Evolutionary conservation across 1,140 invertebrate species (phyloP).

Genomic region (Hycleus phaleratus): DNA sequence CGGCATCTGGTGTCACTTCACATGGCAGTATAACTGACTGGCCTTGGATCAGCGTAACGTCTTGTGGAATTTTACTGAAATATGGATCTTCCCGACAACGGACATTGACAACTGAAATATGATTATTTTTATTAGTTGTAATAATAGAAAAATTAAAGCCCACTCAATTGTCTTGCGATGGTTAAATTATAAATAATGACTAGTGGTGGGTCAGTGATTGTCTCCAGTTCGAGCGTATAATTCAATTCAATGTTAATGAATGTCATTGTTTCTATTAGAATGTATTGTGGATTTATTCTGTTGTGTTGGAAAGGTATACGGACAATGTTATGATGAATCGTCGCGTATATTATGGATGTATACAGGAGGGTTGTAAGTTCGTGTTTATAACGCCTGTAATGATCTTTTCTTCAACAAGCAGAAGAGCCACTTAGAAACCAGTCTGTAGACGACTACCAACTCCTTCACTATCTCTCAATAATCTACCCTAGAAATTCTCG

Average conservation of each 20-base stretch:
- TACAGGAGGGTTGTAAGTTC: slow-evolving; percentile 2
- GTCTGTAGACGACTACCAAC: no score
- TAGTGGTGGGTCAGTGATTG: not conserved
- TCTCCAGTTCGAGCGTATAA: not conserved
- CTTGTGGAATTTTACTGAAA: slow-evolving; percentile 47
- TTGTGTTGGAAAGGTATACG: not conserved
- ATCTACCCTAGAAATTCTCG: no score
- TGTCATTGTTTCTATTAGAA: slow-evolving; percentile 1
- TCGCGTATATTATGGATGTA: not conserved
- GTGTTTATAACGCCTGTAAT: slow-evolving; percentile 10
- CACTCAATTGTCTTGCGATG: not conserved
- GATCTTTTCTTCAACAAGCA: not conserved
- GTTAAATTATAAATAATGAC: not conserved
- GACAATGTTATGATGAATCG: not conserved
- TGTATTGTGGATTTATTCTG: not conserved
- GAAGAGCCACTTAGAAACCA: no score
- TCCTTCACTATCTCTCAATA: no score
- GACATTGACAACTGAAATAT: slow-evolving; percentile 12
- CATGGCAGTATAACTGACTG: slow-evolving; percentile 46
- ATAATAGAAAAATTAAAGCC: not conserved
- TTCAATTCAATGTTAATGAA: slow-evolving; percentile 13
- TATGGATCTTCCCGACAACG: slow-evolving; percentile 46
- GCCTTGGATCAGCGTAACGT: slow-evolving; percentile 45
- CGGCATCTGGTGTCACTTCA: slow-evolving; percentile 47
- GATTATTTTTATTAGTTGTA: not conserved